phyloP scores from a whole-genome alignment of 2,113 vertebrate genomes.

The Peucedramus taeniatus region DNA sequence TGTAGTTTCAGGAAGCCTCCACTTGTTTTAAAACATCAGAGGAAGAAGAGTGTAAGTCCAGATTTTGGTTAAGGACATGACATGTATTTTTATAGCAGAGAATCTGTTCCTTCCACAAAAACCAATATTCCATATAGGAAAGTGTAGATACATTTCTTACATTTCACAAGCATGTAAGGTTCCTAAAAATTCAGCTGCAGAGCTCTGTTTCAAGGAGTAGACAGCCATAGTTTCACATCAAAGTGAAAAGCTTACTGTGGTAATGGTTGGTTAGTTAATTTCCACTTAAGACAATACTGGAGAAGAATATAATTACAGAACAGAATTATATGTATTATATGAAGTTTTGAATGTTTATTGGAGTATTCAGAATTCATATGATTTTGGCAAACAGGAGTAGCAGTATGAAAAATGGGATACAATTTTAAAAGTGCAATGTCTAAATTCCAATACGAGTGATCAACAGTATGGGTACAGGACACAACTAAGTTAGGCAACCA shows the following conservation, averaged over 20 bases:
- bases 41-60: background rate
- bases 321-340: accelerated
- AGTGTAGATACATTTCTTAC: background rate
- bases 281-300: background rate
- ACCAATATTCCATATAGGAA: background rate
- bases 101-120: background rate
- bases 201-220: background rate
- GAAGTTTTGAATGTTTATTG: background rate
- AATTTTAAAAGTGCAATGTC: background rate
- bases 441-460: background rate
- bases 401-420: background rate
- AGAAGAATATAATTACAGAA: background rate
- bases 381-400: background rate
- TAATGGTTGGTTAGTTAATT: background rate
- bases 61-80: background rate
- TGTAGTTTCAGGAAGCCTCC: background rate
- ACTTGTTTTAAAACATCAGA: background rate
- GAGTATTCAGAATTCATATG: background rate
- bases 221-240: background rate
- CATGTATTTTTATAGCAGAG: background rate
- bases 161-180: background rate
- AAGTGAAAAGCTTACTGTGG: background rate
- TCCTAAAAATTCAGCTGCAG: background rate
- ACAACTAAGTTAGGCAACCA: background rate
- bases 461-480: background rate